Evolutionary conservation across 2,888 invertebrate species (phyloP), one percentile per base, ranked within the genome.

Genomic region (Pristionchus exspectatus): DNA sequence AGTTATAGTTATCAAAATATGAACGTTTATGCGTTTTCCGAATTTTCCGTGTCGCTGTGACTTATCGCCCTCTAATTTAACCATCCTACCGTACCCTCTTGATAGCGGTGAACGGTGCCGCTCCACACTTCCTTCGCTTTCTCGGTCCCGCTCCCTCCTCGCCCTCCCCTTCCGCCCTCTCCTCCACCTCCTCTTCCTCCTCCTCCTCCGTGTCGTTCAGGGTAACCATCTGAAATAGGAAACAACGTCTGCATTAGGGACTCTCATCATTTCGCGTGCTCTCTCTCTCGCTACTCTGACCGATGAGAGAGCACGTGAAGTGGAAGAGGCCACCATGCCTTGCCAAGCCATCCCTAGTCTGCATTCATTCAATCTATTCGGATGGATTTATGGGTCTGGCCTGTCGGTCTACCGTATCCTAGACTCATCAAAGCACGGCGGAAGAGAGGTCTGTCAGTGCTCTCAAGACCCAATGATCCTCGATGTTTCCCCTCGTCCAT

Each of bases 151-250:
- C 59, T 59, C 38, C 56, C 24, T n/a, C 84, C 33, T 63, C 50
- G 10, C 7, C 38, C 27, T 54, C 54, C 24, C 16, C n/a, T n/a
- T n/a, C 84, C 33, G 38, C 50, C 21, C 7, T 18, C 27, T 54
- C 54, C 24, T 27, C 83, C 2, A 7, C 44, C 50, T 2, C 10
- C 50, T 50, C 81, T 16, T 50, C 24, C 54, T 81, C 81, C 27
- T 81, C 50, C 81, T 54, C 81, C 1, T 81, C 81, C 4, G 21
- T 18, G 54, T 81, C 81, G 50, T n/a, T 27, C 81, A 81, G 81
- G 74, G 81, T 54, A n/a, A 81, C 50, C 50, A 81, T 77, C 81
- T 50, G 18, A n/a, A 54, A 81, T 54, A n/a, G n/a, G n/a, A n/a
- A n/a, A n/a, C n/a, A n/a, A n/a, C n/a, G n/a, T n/a, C n/a, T n/a